Evolutionary conservation across 2,113 vertebrate genomes (phyloP), one percentile per base, ranked within the genome.

Genomic region (Eudyptes chrysolophus): DNA sequence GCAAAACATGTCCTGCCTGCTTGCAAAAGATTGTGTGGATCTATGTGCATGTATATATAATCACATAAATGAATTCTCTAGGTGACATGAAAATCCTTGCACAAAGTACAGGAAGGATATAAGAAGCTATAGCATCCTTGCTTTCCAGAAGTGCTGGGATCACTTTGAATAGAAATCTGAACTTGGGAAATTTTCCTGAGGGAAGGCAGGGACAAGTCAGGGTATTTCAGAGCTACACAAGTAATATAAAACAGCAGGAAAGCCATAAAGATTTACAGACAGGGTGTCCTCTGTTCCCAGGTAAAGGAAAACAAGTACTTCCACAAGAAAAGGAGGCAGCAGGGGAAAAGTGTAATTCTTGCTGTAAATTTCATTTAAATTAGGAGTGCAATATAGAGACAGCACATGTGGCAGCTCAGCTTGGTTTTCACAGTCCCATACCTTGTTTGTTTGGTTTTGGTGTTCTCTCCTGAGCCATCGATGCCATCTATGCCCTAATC

Each of bases 231-330:
- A 87, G 65, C 51, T 93, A 34, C 26, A 54, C 32, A 65, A 92
- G 42, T 74, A 95, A 93, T 52, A 95, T 64, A 78, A 97, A 95
- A 52, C 79, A 83, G 57, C 84, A 91, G 81, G 84, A 92, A 93
- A 80, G 6, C 54, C 48, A 40, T 90, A 86, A 93, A 95, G 71
- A 70, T 95, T 94, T 97, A 92, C 2, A 0, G 64, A 85, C 51
- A 86, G 78, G 18, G 26, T 92, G 54, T 94, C 62, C 75, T 92
- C 78, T 85, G 62, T 72, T 96, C 62, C 70, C 62, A 94, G 89
- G 87, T 92, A 92, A 97, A 96, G 66, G 38, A 96, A 93, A 96
- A 87, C 78, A 97, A 88, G 78, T 80, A 66, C 32, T 84, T 94
- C 38, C 54, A 62, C 34, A 60, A 70, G 79, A 96, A 96, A 77